Conservation (phyloP, 2,888 invertebrate genomes). For the Thelaira solivaga region DNA sequence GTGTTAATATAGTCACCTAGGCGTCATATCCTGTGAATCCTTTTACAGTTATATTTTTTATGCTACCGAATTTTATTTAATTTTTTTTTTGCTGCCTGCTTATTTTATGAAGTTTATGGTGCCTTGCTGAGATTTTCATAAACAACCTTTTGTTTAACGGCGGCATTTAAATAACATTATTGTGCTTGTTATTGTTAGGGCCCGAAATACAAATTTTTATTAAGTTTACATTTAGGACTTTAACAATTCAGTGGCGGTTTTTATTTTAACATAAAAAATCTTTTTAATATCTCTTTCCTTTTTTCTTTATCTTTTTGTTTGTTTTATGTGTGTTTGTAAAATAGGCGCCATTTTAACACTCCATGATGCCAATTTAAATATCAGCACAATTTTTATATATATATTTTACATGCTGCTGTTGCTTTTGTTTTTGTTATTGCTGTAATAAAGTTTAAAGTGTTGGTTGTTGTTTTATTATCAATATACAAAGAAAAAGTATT, state of each 20-base stretch:
- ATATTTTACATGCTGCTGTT: not conserved
- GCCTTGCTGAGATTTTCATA: slow-evolving; percentile 29
- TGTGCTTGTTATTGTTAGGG: too few relatives aligned
- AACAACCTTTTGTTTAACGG: not conserved
- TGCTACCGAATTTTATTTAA: not conserved
- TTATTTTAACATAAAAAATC: slow-evolving; percentile 45
- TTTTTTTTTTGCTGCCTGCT: too few relatives aligned
- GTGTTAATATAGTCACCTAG: slow-evolving; percentile 23
- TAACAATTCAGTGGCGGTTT: slow-evolving; percentile 38
- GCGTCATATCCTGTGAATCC: slow-evolving; percentile 53
- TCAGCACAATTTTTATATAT: not conserved
- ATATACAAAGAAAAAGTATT: too few relatives aligned
- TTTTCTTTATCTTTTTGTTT: too few relatives aligned
- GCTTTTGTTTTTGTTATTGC: not conserved
- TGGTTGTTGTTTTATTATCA: too few relatives aligned
- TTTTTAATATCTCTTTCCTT: not conserved
- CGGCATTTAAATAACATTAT: slow-evolving; percentile 10
- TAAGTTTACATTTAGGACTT: slow-evolving; percentile 41
- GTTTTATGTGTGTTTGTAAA: not conserved
- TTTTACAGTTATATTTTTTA: slow-evolving; percentile 1
- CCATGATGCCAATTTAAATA: slow-evolving; percentile 43
- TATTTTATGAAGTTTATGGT: slow-evolving; percentile 25
- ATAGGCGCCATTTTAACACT: slow-evolving; percentile 37
- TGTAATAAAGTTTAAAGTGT: too few relatives aligned
- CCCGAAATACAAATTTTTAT: slow-evolving; percentile 20